A percentile compares a stretch with the other conserved stretches of the same genome.
These are phyloP conservation scores for Cepaea hortensis DNA, from an alignment of 2,888 invertebrate genomes.

Conservation along the genomic window DNA sequence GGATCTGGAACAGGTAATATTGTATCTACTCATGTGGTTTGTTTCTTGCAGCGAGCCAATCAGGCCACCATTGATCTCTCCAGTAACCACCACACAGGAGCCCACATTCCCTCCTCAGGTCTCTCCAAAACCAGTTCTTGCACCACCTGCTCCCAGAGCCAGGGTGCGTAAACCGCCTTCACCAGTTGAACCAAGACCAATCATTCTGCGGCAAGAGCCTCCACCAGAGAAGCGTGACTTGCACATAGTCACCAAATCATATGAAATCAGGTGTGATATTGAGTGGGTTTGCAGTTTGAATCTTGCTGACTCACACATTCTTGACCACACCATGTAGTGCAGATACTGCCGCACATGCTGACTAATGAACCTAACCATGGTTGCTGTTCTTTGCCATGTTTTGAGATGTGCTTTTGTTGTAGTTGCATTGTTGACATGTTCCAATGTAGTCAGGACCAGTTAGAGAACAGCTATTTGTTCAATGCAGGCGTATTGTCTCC, in stretches of 20 bases:
- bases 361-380: not conserved
- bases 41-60: conserved; percentile 33
- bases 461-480: not conserved
- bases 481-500: too few species aligned
- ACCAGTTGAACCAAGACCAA: conserved; percentile 48
- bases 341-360: not conserved
- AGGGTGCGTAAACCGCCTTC: conserved; percentile 55
- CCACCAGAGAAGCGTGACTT: conserved; percentile 50
- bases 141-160: conserved; percentile 49
- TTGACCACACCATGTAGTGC: not conserved
- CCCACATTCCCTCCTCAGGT: conserved; percentile 13
- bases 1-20: not conserved
- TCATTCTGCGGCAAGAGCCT: conserved; percentile 50
- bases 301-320: not conserved
- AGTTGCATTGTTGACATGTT: not conserved
- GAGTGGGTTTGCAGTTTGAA: conserved; percentile 29
- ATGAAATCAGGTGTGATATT: conserved; percentile 51
- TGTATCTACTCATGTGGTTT: conserved; percentile 6
- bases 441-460: not conserved
- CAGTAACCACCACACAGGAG: conserved; percentile 1
- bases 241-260: conserved; percentile 42
- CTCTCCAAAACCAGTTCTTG: not conserved
- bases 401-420: not conserved
- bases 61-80: conserved; percentile 9
- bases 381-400: not conserved